Conservation (phyloP, 2,888 invertebrate genomes). For the Eurytoma adleriae region DNA sequence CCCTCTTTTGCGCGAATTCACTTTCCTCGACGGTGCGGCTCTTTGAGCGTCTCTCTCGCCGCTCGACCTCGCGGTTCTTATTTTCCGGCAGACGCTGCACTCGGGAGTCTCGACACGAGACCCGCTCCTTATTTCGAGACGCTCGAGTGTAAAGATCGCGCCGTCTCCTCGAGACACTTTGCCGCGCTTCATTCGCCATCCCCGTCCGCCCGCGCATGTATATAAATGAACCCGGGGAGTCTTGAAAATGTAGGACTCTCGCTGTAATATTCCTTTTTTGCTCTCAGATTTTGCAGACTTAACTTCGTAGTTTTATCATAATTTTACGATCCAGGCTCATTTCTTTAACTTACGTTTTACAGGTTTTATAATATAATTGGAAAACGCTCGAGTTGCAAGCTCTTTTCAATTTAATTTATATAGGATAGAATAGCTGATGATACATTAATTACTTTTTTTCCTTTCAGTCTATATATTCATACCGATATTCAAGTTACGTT, state of each 20-base stretch:
- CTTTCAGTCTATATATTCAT: too few species aligned
- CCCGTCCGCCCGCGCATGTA: neutral
- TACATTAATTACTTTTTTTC: too few species aligned
- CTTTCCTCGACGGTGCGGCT: neutral
- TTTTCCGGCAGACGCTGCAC: constrained; percentile 25
- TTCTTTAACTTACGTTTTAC: too few species aligned
- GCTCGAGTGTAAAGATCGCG: constrained; percentile 31
- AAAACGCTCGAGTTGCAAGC: too few species aligned
- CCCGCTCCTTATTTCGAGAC: constrained; percentile 30
- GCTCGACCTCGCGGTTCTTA: neutral
- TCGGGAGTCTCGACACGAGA: neutral
- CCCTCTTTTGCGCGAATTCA: too few species aligned
- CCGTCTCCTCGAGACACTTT: constrained; percentile 18
- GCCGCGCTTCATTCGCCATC: neutral
- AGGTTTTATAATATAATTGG: too few species aligned
- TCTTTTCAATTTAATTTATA: too few species aligned
- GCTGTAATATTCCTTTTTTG: neutral
- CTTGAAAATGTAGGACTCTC: neutral
- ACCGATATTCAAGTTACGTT: too few species aligned
- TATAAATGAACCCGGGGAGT: neutral
- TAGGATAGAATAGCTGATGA: too few species aligned
- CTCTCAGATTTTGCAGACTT: neutral
- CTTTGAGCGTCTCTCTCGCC: constrained; percentile 10
- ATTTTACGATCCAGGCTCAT: too few species aligned
- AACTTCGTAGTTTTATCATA: too few species aligned